Evolutionary conservation across 2,888 invertebrate genomes (phyloP), one percentile per base, ranked within the genome.

Genomic region (Trachelus troglodyta): DNA sequence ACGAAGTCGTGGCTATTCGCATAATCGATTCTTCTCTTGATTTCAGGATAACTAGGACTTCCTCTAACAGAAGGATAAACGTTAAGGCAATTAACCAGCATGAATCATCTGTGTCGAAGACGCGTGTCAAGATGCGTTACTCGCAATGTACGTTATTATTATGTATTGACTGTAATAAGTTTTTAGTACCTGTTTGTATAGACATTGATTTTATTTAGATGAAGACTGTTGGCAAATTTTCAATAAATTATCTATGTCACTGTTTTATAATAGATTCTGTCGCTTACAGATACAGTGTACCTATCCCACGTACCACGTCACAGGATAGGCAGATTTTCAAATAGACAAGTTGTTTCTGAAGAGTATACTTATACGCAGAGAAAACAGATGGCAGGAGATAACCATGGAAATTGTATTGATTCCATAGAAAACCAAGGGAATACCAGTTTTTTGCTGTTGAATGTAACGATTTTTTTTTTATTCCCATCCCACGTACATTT

Each of bases 161-260:
- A 77, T 79, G 74, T 77, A 33, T 78, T 75, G 75, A 75, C 79
- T 30, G 69, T 69, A 69, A 30, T 69, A 33, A 69, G 33, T 4
- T 73, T 79, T 75, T 68, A 35, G 81, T 84, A 84, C 84, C 81
- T 84, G 84, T 83, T 82, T 82, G 80, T 77, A 83, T 76, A 79
- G 79, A 82, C 76, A 79, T 75, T 37, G 69, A 73, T 81, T 80
- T 12, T 12, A 69, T 73, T 12, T 69, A 56, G 76, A 75, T 73
- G 34, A 34, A 4, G 6, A 77, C 34, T 82, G 77, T 84, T 81
- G 73, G 69, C 79, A 81, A 31, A 80, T 84, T 85, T 83, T 84
- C 81, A 83, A 83, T 83, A 84, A 85, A 84, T 76, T 73, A 79
- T 83, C 77, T 80, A 80, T 81, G 81, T 81, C 79, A 78, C 78